A percentile compares a stretch with the other conserved stretches of the same genome.
Evolutionary conservation across 2,797 vertebrate genomes (phyloP).

Genomic region (Scarus forsteni): DNA sequence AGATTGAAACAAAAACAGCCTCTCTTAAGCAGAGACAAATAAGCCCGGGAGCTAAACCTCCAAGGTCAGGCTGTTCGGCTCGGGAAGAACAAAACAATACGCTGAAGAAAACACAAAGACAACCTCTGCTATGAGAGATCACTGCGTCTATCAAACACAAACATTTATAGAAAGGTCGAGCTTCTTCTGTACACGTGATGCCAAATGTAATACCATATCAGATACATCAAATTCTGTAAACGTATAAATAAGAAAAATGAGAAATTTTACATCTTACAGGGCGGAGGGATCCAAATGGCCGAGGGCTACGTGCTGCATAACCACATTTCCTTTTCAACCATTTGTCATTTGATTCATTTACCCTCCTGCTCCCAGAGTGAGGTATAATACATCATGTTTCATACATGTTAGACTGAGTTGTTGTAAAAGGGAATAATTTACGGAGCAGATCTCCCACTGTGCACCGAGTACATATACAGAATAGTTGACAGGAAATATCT

Average conservation of each 20-base stretch:
- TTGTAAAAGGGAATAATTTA: conserved; percentile 34
- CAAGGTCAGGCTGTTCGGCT: conserved; percentile 64
- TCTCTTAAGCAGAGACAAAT: conserved; percentile 65
- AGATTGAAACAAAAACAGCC: conserved; percentile 61
- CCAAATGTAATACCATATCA: conserved; percentile 49
- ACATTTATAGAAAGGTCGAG: conserved; percentile 42
- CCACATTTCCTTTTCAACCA: conserved; percentile 44
- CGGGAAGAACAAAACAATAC: conserved; percentile 44
- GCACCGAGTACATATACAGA: background rate
- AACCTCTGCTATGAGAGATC: conserved; percentile 38
- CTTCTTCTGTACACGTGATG: conserved; percentile 22
- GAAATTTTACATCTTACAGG: conserved; percentile 51
- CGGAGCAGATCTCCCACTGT: background rate
- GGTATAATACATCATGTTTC: conserved; percentile 56
- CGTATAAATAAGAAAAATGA: conserved; percentile 57
- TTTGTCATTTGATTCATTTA: conserved; percentile 60
- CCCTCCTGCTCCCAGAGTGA: conserved; percentile 32
- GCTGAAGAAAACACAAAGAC: conserved; percentile 46
- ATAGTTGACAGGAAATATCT: conserved; percentile 29
- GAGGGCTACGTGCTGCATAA: conserved; percentile 49
- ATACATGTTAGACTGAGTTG: conserved; percentile 42
- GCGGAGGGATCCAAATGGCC: conserved; percentile 55
- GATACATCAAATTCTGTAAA: conserved; percentile 56
- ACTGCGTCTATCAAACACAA: conserved; percentile 37
- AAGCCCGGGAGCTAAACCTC: conserved; percentile 60